Evolutionary conservation across 2,113 vertebrate species (phyloP), one percentile per base, ranked within the genome.

Genomic region (Xenopus laevis): DNA sequence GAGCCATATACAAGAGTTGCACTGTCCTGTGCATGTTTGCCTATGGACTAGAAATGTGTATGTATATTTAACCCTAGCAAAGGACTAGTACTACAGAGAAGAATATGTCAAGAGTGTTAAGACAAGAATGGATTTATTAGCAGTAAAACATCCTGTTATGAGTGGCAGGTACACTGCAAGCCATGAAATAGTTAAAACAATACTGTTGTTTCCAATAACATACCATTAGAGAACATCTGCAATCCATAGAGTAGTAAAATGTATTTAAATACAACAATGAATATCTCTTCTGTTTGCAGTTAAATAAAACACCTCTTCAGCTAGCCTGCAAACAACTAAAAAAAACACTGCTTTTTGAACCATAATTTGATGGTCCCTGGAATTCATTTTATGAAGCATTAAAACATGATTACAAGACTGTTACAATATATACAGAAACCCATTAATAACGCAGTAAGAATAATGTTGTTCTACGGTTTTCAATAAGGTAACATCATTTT

Each of bases 41-140:
- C 13, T 45, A 11, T 18, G 52, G 60, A 58, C 13, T 58, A 23
- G 40, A 16, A 5, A 23, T 23, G 7, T 47, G 46, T 69, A 53
- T 71, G 50, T 17, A 23, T 60, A 33, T 58, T 50, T 67, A 50
- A 60, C 53, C 64, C 55, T 46, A 30, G 7, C 64, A 61, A 53
- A 46, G 65, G 44, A 68, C 7, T 13, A 13, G 15, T 55, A n/a
- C 53, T 55, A n/a, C 52, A 17, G 11, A 4, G 12, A 4, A 55
- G 60, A 5, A 45, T 20, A 33, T 21, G 15, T 64, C 50, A 68
- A 27, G 58, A 13, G 27, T 30, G 15, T 63, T 13, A 63, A 63
- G 21, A 63, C 40, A 18, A 70, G 15, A 68, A 57, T 23, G 20
- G n/a, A 63, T 52, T 20, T 61, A 44, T 66, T 8, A 30, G 18